Evolutionary conservation across 2,797 vertebrate species (phyloP).

Genomic region (Peromyscus attwateri): DNA sequence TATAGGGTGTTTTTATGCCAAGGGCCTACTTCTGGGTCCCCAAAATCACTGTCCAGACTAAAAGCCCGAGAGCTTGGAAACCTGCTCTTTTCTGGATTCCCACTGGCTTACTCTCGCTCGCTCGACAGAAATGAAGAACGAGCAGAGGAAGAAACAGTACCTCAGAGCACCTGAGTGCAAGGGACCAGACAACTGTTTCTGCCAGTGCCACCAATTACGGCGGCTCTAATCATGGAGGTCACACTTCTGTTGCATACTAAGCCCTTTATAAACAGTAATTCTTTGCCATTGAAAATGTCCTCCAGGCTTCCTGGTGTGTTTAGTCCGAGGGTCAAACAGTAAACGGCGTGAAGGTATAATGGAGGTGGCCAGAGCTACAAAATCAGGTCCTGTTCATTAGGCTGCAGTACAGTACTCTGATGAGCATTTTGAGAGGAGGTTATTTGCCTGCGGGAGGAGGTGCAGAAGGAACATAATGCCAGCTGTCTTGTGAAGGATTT

Average conservation of each 20-base stretch:
- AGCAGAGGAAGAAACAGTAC: background rate
- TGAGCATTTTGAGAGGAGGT: background rate
- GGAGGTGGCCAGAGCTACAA: background rate
- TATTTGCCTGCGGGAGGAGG: rapidly evolving
- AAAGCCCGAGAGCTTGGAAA: background rate
- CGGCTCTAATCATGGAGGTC: constrained; percentile 37
- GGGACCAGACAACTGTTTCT: background rate
- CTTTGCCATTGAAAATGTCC: background rate
- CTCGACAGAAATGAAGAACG: background rate
- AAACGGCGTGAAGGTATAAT: background rate
- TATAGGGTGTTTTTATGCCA: rapidly evolving
- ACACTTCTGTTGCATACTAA: background rate
- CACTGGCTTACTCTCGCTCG: background rate
- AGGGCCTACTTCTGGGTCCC: background rate
- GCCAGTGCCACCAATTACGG: background rate
- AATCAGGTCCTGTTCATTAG: background rate
- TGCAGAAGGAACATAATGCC: too few species aligned
- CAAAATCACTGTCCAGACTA: background rate
- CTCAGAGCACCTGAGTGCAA: background rate
- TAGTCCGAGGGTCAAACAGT: constrained; percentile 40
- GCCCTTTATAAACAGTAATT: background rate
- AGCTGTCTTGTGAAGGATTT: background rate
- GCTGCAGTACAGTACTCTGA: background rate
- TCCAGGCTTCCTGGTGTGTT: background rate
- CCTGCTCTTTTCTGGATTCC: background rate